Percentiles rank a stretch among this genome's conserved stretches.
phyloP scores from a whole-genome alignment of 2,888 invertebrate species.

The Drosophila dives region DNA sequence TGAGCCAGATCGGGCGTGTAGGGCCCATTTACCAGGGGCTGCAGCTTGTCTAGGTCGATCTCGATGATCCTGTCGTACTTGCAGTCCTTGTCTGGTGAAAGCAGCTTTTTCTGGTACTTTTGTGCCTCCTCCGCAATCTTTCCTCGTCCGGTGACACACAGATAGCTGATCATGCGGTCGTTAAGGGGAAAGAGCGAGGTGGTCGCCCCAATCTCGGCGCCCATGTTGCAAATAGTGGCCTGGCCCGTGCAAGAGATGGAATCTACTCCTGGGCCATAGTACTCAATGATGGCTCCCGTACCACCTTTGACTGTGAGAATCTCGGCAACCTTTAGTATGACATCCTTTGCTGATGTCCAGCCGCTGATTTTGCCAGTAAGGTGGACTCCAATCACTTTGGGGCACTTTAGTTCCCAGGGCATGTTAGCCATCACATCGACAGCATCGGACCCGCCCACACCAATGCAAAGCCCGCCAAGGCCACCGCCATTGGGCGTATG shows the following conservation, averaged over 20 bases:
- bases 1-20: slow-evolving; percentile 99
- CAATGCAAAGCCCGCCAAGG: slow-evolving; percentile 98
- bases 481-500: slow-evolving; percentile 99
- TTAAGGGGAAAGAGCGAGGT: slow-evolving; percentile 99
- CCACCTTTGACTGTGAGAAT: slow-evolving; percentile 99
- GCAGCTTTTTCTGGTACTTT: slow-evolving; percentile 88
- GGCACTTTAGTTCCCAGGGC: slow-evolving; percentile 99
- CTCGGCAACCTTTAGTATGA: slow-evolving; percentile 97
- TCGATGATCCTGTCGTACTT: slow-evolving; percentile 96
- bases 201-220: slow-evolving; percentile 99
- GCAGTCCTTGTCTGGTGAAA: slow-evolving; percentile 92
- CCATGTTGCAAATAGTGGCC: slow-evolving; percentile 99
- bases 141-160: slow-evolving; percentile 92
- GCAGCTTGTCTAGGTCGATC: slow-evolving; percentile 94
- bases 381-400: slow-evolving; percentile 98
- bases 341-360: slow-evolving; percentile 99
- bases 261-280: slow-evolving; percentile 98
- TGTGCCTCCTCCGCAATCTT: slow-evolving; percentile 91
- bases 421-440: slow-evolving; percentile 99
- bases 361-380: slow-evolving; percentile 96
- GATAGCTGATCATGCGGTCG: slow-evolving; percentile 95
- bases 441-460: slow-evolving; percentile 99
- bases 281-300: slow-evolving; percentile 99
- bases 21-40: slow-evolving; percentile 99
- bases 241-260: slow-evolving; percentile 99